These are phyloP conservation scores for Drosophila fulvimacula DNA, from an alignment of 2,888 invertebrate species.

Conservation along the genomic window DNA sequence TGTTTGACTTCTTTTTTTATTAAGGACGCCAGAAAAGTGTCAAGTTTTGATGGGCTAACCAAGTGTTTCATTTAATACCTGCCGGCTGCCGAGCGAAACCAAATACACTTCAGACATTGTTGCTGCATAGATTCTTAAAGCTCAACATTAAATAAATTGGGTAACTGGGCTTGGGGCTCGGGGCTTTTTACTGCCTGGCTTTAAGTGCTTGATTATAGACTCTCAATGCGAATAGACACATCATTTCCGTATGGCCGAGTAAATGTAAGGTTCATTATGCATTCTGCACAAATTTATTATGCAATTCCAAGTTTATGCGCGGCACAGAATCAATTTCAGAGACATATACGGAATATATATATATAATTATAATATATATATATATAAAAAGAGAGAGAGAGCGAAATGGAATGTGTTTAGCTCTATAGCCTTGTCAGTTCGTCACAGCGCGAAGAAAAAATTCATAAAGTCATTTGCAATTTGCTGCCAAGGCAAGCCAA, in stretches of 20 bases:
- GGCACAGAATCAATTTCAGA: conserved; percentile 67
- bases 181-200: neutral
- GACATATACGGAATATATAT: conserved; percentile 21
- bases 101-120: conserved; percentile 3
- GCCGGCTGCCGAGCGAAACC: neutral
- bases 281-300: conserved; percentile 72
- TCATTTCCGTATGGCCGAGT: conserved; percentile 14
- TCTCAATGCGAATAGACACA: conserved; percentile 6
- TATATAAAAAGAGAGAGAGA: neutral
- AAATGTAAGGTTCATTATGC: conserved; percentile 61
- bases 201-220: conserved; percentile 19
- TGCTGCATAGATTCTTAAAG: conserved; percentile 5
- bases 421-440: conserved; percentile 24
- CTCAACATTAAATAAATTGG: conserved; percentile 9
- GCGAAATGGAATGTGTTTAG: neutral
- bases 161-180: neutral
- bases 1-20: conserved; percentile 55
- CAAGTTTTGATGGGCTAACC: conserved; percentile 57
- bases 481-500: conserved; percentile 60
- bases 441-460: conserved; percentile 39
- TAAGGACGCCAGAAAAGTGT: conserved; percentile 56
- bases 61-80: conserved; percentile 50
- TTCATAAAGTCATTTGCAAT: conserved; percentile 79
- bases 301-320: conserved; percentile 61
- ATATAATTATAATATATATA: conserved; percentile 3